Percentiles rank a stretch among this genome's conserved stretches.
Evolutionary conservation across 2,888 invertebrate species (phyloP).

Genomic region (Lathronympha strigana): DNA sequence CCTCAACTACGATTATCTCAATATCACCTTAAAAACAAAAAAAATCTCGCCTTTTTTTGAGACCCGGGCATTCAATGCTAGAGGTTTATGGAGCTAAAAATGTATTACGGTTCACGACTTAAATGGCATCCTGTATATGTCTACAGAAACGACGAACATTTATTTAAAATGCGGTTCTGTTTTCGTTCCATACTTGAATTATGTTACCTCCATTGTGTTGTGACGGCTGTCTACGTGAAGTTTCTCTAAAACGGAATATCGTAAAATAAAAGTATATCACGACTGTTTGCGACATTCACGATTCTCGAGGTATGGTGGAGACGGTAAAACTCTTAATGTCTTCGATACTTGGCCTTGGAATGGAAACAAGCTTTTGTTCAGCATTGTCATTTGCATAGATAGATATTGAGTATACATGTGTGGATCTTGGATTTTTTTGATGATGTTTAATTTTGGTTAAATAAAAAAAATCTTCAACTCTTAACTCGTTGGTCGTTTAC

Average conservation of each 20-base stretch:
- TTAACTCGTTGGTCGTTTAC: too few relatives aligned
- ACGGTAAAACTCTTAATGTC: background rate
- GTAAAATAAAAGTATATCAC: constrained; percentile 31
- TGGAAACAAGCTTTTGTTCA: background rate
- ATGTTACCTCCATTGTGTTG: constrained; percentile 8
- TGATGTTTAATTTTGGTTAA: too few relatives aligned
- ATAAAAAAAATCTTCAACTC: too few relatives aligned
- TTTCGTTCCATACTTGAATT: constrained; percentile 23
- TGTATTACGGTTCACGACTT: too few relatives aligned
- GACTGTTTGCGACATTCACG: constrained; percentile 48
- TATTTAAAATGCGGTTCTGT: constrained; percentile 16
- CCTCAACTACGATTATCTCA: too few relatives aligned
- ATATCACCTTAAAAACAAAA: too few relatives aligned
- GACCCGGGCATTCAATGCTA: too few relatives aligned
- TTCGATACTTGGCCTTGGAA: background rate
- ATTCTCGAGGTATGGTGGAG: constrained; percentile 29
- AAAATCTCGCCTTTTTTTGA: too few relatives aligned
- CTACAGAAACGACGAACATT: background rate
- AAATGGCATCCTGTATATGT: background rate
- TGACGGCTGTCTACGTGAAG: constrained; percentile 10
- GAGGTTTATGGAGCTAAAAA: too few relatives aligned
- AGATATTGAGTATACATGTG: too few relatives aligned
- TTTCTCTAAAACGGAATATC: constrained; percentile 18
- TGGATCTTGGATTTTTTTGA: too few relatives aligned
- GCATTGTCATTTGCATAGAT: too few relatives aligned